Evolutionary conservation across 2,888 invertebrate genomes (phyloP).

Genomic region (Parochlus steinenii): DNA sequence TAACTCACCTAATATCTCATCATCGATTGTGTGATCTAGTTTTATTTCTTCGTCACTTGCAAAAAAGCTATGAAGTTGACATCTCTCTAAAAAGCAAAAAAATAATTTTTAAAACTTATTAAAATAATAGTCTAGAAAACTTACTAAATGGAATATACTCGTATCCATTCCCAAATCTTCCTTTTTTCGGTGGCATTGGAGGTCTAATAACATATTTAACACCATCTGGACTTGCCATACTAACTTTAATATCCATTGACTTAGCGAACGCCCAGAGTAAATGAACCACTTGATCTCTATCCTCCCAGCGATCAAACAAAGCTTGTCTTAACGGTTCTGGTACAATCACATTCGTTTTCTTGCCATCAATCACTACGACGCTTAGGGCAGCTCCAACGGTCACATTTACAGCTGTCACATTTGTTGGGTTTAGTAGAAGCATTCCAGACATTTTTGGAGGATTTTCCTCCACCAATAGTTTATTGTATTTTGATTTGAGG

Average conservation of each 20-base stretch:
- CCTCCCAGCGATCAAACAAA: slow-evolving; percentile 26
- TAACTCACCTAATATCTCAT: slow-evolving; percentile 37
- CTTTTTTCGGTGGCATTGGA: slow-evolving; percentile 24
- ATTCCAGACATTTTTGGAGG: slow-evolving; percentile 20
- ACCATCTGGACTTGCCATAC: slow-evolving; percentile 22
- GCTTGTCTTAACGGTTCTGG: slow-evolving; percentile 24
- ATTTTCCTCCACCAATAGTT: slow-evolving; percentile 14
- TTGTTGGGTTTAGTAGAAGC: slow-evolving; percentile 22
- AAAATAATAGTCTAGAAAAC: slow-evolving; percentile 4
- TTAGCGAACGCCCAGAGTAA: slow-evolving; percentile 24
- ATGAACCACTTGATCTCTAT: slow-evolving; percentile 21
- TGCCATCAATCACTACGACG: slow-evolving; percentile 22
- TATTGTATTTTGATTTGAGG: slow-evolving; percentile 22
- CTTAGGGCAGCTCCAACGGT: slow-evolving; percentile 23
- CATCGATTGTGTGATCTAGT: slow-evolving; percentile 35
- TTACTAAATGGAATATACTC: slow-evolving; percentile 19
- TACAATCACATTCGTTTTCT: slow-evolving; percentile 25
- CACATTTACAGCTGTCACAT: slow-evolving; percentile 18
- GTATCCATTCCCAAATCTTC: slow-evolving; percentile 21
- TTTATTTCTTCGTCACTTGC: slow-evolving; percentile 34
- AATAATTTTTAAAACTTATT: slow-evolving; percentile 1
- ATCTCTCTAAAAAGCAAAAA: slow-evolving; percentile 31
- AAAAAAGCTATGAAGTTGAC: slow-evolving; percentile 45
- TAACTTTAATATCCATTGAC: slow-evolving; percentile 25
- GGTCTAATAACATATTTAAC: slow-evolving; percentile 25